Evolutionary conservation across 2,797 vertebrate genomes (phyloP).

Genomic region (Pterois miles): DNA sequence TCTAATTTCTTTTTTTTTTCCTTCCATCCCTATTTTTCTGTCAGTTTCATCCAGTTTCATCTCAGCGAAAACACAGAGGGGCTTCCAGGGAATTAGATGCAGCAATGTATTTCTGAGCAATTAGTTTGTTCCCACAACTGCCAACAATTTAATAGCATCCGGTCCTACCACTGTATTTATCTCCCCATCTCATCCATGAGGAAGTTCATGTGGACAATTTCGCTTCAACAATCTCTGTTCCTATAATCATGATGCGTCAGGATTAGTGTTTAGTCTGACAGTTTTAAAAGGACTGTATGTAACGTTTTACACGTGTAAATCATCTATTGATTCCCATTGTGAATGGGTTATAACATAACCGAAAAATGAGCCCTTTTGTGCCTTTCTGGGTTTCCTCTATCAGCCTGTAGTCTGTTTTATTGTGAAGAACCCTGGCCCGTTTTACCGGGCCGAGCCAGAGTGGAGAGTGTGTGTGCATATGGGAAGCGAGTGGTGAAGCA

Average conservation of each 20-base stretch:
- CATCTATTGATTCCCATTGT: too few species aligned
- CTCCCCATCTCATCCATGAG: background rate
- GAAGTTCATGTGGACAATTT: constrained; percentile 1
- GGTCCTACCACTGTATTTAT: background rate
- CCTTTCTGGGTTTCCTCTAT: too few species aligned
- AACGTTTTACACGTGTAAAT: too few species aligned
- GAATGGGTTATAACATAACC: too few species aligned
- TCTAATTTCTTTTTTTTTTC: constrained; percentile 76
- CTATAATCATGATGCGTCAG: background rate
- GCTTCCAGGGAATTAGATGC: constrained; percentile 49
- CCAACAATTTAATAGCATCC: constrained; percentile 21
- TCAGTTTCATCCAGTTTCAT: constrained; percentile 50
- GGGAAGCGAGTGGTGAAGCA: too few species aligned
- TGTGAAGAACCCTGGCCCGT: too few species aligned
- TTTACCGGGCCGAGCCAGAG: too few species aligned
- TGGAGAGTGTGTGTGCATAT: too few species aligned
- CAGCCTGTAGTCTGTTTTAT: too few species aligned
- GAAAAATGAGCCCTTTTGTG: too few species aligned
- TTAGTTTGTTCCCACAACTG: constrained; percentile 16
- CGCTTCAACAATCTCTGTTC: constrained; percentile 14
- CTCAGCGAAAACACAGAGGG: constrained; percentile 37
- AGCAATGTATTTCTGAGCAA: constrained; percentile 15
- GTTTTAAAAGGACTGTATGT: background rate
- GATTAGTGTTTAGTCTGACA: background rate
- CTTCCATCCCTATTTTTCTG: constrained; percentile 41